Evolutionary conservation across 2,113 vertebrate species (phyloP), one percentile per base, ranked within the genome.

Genomic region (Canis aureus): DNA sequence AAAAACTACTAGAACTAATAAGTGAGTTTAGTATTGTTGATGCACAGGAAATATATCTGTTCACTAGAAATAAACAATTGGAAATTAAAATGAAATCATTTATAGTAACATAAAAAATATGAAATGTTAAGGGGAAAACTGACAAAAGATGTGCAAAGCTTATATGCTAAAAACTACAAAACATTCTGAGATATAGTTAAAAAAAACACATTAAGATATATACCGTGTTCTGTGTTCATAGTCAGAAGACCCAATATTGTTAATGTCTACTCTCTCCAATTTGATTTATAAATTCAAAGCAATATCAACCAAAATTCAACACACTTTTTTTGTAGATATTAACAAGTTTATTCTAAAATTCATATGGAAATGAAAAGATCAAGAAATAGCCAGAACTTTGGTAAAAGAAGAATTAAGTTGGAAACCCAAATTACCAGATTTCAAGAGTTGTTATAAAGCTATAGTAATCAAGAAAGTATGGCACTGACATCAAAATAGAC

Each of bases 351-450:
- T 62, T 78, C 38, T 53, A 25, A 78, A 90, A 35, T 78, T 64
- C 57, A 62, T 15, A n/a, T 89, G 20, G 55, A 89, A 89, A 89
- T 78, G 71, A 78, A 73, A 89, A 78, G 19, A 78, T n/a, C 87
- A 74, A 74, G 25, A 43, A 60, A 73, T 60, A 57, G n/a, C 16
- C 86, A 60, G 74, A 89, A 76, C 71, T 8, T 62, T 89, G n/a
- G 71, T 78, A 20, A 78, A 89, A 78, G 27, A 69, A 69, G 27
- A 64, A 49, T 27, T 49, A 89, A 62, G 11, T 51, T 78, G 32
- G 43, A 79, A 9, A 22, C 51, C 59, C 13, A 62, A 22, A 27
- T 29, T 79, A 53, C 29, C 19, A 49, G 29, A 64, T 78, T 19
- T 79, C 59, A 66, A 78, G 60, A 78, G 20, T 78, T 78, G 29